A percentile compares a stretch with the other conserved stretches of the same genome.
Evolutionary conservation across 2,113 vertebrate species (phyloP).

Genomic region (Epinephelus cyanopodus): DNA sequence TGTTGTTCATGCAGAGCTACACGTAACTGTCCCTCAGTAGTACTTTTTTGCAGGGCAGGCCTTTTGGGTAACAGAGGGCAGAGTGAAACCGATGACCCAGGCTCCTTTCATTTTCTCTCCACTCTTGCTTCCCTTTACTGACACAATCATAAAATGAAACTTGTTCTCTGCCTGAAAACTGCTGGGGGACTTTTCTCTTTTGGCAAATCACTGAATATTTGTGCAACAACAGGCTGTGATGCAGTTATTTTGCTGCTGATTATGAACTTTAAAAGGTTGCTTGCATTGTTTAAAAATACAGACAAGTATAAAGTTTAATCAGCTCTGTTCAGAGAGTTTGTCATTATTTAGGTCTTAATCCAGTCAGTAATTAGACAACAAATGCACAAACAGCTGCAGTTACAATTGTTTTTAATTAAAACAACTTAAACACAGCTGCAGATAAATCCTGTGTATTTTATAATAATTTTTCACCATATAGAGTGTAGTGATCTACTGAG

Average conservation of each 20-base stretch:
- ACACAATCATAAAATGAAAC: conserved; percentile 40
- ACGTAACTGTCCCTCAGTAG: conserved; percentile 10
- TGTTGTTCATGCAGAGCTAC: not conserved
- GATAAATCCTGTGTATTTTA: not conserved
- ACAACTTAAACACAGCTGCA: conserved; percentile 8
- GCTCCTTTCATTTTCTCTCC: conserved; percentile 60
- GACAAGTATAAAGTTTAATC: not conserved
- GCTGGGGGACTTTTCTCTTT: conserved; percentile 13
- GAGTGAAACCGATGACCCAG: conserved; percentile 66
- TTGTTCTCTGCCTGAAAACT: conserved; percentile 34
- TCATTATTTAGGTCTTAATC: not conserved
- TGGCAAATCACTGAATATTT: conserved; percentile 15
- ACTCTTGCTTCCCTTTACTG: conserved; percentile 38
- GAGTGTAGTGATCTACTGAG: not conserved
- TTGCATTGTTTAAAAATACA: conserved; percentile 19
- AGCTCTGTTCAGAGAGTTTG: not conserved
- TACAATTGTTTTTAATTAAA: not conserved
- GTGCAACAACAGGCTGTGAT: conserved; percentile 20
- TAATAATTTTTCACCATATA: not conserved
- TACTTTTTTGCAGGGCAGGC: not conserved
- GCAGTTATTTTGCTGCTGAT: conserved; percentile 23
- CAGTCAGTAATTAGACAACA: not conserved
- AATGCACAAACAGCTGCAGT: not conserved
- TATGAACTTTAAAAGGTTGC: not conserved
- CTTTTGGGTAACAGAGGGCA: conserved; percentile 60